phyloP scores from a whole-genome alignment of 2,888 invertebrate genomes.

The Cordilura impudica region DNA sequence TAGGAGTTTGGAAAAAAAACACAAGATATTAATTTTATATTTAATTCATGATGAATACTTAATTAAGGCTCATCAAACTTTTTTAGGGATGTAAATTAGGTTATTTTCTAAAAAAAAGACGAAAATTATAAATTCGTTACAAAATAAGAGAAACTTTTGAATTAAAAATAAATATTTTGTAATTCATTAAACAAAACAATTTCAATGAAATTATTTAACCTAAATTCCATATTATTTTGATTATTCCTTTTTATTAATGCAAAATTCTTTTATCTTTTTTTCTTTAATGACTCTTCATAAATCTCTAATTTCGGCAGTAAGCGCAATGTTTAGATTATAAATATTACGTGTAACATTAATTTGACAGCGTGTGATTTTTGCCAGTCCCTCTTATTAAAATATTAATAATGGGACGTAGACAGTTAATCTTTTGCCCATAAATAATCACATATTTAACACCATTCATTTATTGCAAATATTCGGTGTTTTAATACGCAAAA shows the following conservation, averaged over 20 bases:
- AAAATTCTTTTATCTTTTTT: no score
- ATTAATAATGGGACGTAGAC: slow-evolving; percentile 9
- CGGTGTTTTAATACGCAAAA: neutral
- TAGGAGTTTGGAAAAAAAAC: neutral
- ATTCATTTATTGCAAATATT: neutral
- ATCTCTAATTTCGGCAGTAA: neutral
- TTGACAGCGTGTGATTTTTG: slow-evolving; percentile 30
- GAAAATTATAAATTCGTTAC: neutral
- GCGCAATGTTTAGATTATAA: neutral
- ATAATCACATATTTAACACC: slow-evolving; percentile 7
- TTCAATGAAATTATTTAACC: no score
- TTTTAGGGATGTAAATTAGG: neutral
- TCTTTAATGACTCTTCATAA: neutral
- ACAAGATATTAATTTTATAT: neutral
- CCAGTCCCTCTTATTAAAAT: neutral
- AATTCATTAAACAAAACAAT: no score
- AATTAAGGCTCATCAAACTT: neutral
- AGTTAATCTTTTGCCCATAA: neutral
- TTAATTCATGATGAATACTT: neutral
- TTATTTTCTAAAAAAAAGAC: neutral
- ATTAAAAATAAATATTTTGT: slow-evolving; percentile 1
- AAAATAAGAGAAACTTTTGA: neutral
- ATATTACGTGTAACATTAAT: slow-evolving; percentile 3
- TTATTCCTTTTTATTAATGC: no score
- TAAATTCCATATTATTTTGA: no score